Base-by-base conservation (phyloP, 2,797 vertebrate genomes). In the Nyctibius grandis region DNA sequence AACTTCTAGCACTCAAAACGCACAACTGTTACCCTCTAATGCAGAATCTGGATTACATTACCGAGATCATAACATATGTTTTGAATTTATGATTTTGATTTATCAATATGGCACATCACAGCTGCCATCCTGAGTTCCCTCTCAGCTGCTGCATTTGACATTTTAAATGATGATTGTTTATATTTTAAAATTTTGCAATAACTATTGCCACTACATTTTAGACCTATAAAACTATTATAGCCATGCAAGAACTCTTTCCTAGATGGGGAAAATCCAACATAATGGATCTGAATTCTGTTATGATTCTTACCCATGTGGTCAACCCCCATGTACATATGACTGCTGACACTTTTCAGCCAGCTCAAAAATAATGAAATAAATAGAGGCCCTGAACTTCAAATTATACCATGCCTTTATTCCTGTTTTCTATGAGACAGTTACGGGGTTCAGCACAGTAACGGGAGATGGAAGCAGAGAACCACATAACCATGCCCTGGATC, bases 1-100 rank as follows among this genome's bases (percentile, higher is more conserved):
- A 95, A 75, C 72, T 85, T 80, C 17, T 54, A 83, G 64, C 56
- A 77, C 59, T 85, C 38, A 15, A 77, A 90, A 70, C 17, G 60
- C 34, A 89, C 40, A 87, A 87, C 20, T 80, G 33, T 80, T 82
- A 56, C 83, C 34, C 79, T 85, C 36, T 81, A 67, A 64, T 25
- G 17, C 56, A 36, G 86, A 91, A 94, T 53, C 88, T 95, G 93
- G 90, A 83, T 73, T 79, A 61, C 50, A 85, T 95, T 96, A 92
- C 56, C 93, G 51, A 93, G 63, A 79, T 89, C 83, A 44, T 60
- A 73, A 70, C 75, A 70, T 45, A 23, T 78, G 89, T 31, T 92
- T 70, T 89, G 38, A 64, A 91, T 95, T 91, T 91, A 38, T 60
- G 53, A 70, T 90, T 84, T 81, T 87, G 56, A 87, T 95, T 96